Evolutionary conservation across 2,888 invertebrate genomes (phyloP).

Genomic region (Cryptosula pallasiana): DNA sequence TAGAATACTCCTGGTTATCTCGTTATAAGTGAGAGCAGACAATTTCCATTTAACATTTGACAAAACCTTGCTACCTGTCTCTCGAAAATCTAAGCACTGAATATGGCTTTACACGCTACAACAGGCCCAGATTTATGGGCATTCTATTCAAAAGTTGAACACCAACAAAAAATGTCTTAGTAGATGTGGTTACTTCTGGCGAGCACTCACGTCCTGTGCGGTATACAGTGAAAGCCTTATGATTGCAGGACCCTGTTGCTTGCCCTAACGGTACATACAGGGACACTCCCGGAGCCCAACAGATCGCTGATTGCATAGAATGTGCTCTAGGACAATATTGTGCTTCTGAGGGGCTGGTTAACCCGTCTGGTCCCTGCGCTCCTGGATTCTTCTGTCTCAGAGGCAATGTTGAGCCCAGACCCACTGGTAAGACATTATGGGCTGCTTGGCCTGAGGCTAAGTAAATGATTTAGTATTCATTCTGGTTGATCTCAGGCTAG

Average conservation of each 20-base stretch:
- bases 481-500: too few relatives aligned
- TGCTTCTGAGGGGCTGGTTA: constrained; percentile 37
- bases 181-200: too few relatives aligned
- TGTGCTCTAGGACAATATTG: constrained; percentile 46
- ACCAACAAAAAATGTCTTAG: too few relatives aligned
- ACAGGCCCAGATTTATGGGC: too few relatives aligned
- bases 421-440: constrained; percentile 35
- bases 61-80: too few relatives aligned
- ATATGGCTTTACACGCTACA: too few relatives aligned
- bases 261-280: constrained; percentile 46
- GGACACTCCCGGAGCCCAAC: constrained; percentile 18
- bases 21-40: too few relatives aligned
- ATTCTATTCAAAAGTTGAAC: too few relatives aligned
- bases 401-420: constrained; percentile 40
- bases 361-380: constrained; percentile 40
- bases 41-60: too few relatives aligned
- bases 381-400: constrained; percentile 44
- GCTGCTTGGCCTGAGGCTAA: not conserved
- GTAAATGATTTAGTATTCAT: too few relatives aligned
- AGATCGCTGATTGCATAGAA: constrained; percentile 35
- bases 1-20: too few relatives aligned
- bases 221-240: not conserved
- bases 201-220: not conserved
- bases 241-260: constrained; percentile 34
- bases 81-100: too few relatives aligned